Conservation (phyloP, 2,797 vertebrate species). For the Bradypus variegatus region DNA sequence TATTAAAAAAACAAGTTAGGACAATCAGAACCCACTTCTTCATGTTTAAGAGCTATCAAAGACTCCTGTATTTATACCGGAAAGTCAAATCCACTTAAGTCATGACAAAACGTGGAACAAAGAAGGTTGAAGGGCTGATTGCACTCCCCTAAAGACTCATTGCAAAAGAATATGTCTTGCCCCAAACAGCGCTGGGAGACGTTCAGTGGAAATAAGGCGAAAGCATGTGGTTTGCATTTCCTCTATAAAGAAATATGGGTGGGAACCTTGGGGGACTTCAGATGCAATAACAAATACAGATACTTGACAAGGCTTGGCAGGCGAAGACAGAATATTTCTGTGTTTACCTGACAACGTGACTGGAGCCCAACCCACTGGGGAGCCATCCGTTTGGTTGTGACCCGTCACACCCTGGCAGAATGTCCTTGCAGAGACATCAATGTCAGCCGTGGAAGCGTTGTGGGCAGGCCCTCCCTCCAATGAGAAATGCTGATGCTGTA, state of each 20-base stretch:
- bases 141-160: not conserved
- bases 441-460: conserved; percentile 43
- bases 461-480: not conserved
- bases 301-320: conserved; percentile 62
- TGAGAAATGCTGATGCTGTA: not conserved
- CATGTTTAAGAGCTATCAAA: not conserved
- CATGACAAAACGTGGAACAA: not conserved
- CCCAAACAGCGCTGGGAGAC: conserved; percentile 21
- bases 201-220: conserved; percentile 38
- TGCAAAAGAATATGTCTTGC: conserved; percentile 6
- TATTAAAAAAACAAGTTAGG: conserved; percentile 31
- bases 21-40: not conserved
- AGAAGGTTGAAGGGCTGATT: not conserved
- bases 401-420: conserved; percentile 52
- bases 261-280: conserved; percentile 46
- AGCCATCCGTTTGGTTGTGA: conserved; percentile 62
- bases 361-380: conserved; percentile 56
- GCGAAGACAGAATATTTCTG: conserved; percentile 63
- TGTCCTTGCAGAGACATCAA: conserved; percentile 59
- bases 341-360: conserved; percentile 59
- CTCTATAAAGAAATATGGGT: conserved; percentile 56
- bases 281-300: conserved; percentile 60
- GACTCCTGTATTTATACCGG: not conserved
- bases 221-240: conserved; percentile 65
- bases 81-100: not conserved